phyloP scores from a whole-genome alignment of 2,113 vertebrate species.

The Spea multiplicata region DNA sequence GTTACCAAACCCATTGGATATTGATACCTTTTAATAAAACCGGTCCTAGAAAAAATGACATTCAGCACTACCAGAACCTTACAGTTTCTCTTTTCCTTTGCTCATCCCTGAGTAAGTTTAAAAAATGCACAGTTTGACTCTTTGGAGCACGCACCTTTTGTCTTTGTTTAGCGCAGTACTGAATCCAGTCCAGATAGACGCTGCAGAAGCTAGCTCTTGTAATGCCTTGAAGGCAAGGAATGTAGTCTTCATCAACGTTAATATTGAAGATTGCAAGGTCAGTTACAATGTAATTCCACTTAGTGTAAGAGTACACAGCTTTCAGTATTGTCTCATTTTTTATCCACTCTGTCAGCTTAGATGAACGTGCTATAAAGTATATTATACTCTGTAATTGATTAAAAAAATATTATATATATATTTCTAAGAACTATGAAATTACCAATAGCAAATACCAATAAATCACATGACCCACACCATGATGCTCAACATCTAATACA shows the following conservation, averaged over 20 bases:
- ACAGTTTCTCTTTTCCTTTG: no score
- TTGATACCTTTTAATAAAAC: no score
- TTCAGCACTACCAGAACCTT: no score
- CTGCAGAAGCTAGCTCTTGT: constrained; percentile 95
- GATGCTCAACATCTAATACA: no score
- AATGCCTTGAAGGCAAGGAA: constrained; percentile 93
- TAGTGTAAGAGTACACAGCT: constrained; percentile 86
- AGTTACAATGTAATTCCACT: constrained; percentile 95
- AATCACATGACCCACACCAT: no score
- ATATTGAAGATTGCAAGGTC: constrained; percentile 91
- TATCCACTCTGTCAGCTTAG: constrained; percentile 86
- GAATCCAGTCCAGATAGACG: constrained; percentile 95
- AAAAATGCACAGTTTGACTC: no score
- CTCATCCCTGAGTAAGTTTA: no score
- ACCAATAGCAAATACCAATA: no score
- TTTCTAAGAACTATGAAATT: not conserved
- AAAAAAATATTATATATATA: not conserved
- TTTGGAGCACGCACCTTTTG: constrained; percentile 68
- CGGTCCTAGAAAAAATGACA: no score
- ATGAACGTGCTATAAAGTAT: constrained; percentile 88
- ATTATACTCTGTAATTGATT: constrained; percentile 83
- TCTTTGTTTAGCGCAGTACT: constrained; percentile 82
- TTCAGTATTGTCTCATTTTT: constrained; percentile 78
- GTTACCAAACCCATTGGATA: no score
- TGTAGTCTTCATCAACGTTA: constrained; percentile 95